These are phyloP conservation scores for Lepus timidus DNA, from an alignment of 2,113 vertebrate species.

Conservation along the genomic window DNA sequence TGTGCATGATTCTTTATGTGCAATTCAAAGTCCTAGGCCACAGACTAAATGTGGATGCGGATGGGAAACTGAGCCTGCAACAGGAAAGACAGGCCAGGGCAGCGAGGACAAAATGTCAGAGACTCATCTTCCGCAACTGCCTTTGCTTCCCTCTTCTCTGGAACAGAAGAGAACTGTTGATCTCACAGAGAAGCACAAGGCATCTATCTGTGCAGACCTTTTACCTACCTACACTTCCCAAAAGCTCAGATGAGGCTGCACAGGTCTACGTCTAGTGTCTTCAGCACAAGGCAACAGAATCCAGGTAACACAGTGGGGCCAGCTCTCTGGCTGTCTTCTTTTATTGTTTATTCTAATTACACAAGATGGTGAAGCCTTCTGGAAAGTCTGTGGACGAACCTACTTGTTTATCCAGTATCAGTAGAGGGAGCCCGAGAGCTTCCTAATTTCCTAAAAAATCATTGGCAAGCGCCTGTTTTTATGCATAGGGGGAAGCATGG, in stretches of 20 bases:
- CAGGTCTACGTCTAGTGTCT: background rate
- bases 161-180: background rate
- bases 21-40: background rate
- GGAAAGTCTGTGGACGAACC: conserved; percentile 41
- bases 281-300: background rate
- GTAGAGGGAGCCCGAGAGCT: conserved; percentile 78
- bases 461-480: conserved; percentile 5
- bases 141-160: background rate
- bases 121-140: background rate
- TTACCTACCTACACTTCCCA: background rate
- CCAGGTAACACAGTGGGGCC: background rate
- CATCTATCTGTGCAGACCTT: background rate
- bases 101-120: background rate
- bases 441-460: conserved; percentile 33
- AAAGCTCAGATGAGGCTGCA: background rate
- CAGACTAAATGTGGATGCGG: background rate
- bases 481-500: conserved; percentile 1
- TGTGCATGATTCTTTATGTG: background rate
- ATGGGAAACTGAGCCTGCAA: background rate
- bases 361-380: conserved; percentile 25
- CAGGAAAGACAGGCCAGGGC: background rate
- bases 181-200: background rate
- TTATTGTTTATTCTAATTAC: conserved; percentile 37
- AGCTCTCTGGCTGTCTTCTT: background rate
- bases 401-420: conserved; percentile 15